Conservation (phyloP, 2,888 invertebrate species). For the Iphiclides podalirius region DNA sequence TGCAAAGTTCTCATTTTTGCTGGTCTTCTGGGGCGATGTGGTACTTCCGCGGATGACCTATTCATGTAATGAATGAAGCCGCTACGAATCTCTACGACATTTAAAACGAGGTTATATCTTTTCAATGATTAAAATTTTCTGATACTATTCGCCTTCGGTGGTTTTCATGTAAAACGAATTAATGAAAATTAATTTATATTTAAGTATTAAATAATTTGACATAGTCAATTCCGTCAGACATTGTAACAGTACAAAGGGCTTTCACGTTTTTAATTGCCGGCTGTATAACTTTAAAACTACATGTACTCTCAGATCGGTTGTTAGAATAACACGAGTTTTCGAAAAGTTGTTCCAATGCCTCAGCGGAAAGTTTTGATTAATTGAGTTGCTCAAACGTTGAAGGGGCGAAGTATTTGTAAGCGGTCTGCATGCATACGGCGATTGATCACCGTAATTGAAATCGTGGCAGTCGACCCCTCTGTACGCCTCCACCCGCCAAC, state of each 20-base stretch:
- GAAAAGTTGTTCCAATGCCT: neutral
- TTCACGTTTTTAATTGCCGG: neutral
- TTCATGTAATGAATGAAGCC: too few species aligned
- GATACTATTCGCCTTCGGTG: too few species aligned
- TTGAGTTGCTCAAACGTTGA: slow-evolving; percentile 20
- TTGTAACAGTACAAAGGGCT: neutral
- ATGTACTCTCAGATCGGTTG: neutral
- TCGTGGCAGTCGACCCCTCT: neutral
- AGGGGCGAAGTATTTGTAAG: slow-evolving; percentile 23
- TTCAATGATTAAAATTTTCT: too few species aligned
- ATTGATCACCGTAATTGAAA: slow-evolving; percentile 24
- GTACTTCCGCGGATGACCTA: too few species aligned
- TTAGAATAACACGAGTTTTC: neutral
- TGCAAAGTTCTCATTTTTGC: too few species aligned
- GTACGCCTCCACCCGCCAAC: neutral
- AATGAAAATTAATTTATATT: neutral
- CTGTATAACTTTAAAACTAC: neutral
- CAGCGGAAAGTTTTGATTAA: slow-evolving; percentile 22
- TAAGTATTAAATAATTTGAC: neutral
- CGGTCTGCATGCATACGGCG: slow-evolving; percentile 22
- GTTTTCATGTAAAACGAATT: too few species aligned
- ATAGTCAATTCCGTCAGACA: neutral
- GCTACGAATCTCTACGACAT: too few species aligned
- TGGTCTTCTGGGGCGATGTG: too few species aligned
- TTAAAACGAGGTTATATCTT: slow-evolving; percentile 10